Conservation (phyloP, 1,140 invertebrate species). For the Aricia agestis region DNA sequence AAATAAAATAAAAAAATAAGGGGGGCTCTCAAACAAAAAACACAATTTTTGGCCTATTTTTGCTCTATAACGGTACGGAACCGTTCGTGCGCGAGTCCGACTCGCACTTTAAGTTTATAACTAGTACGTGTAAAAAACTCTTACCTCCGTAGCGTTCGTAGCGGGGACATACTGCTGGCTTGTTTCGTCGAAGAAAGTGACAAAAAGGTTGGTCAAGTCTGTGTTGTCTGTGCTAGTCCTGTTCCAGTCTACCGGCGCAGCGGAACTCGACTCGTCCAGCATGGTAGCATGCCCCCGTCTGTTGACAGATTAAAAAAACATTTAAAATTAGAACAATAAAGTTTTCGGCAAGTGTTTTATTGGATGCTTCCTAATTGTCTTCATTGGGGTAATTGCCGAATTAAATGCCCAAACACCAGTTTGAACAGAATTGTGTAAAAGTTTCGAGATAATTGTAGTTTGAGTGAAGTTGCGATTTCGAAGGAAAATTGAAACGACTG, state of each 20-base stretch:
- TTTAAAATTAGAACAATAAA: background rate
- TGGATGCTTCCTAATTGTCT: conserved; percentile 8
- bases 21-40: too few species aligned
- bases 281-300: conserved; percentile 44
- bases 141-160: conserved; percentile 51
- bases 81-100: too few species aligned
- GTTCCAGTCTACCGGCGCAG: conserved; percentile 40
- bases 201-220: conserved; percentile 41
- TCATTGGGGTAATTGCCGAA: background rate
- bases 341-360: background rate
- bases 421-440: background rate
- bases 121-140: background rate
- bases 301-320: background rate
- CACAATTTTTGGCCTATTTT: too few species aligned
- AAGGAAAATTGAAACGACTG: background rate
- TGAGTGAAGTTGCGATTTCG: background rate
- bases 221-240: conserved; percentile 35
- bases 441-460: conserved; percentile 1
- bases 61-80: too few species aligned
- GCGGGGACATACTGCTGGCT: conserved; percentile 40
- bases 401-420: background rate
- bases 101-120: too few species aligned
- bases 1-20: too few species aligned
- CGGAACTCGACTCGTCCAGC: conserved; percentile 45
- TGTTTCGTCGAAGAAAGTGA: conserved; percentile 50